Base-by-base conservation (phyloP, 92 coral and sea anemone species). In the Zoanthus gigantus region DNA sequence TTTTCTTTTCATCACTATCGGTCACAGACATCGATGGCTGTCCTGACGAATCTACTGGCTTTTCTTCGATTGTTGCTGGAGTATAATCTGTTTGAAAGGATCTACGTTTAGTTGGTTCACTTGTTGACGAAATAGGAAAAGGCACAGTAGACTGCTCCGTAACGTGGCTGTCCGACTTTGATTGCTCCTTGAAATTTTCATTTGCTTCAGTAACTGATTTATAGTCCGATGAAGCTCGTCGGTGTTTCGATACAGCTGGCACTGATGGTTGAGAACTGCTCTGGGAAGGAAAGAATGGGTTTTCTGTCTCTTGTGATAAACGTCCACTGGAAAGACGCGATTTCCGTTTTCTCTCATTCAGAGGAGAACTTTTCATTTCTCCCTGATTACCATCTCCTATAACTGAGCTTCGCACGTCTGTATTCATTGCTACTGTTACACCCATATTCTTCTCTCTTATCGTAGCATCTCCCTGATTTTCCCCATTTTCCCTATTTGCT, bases 241-340 rank as follows among this genome's bases (percentile, higher is more conserved):
- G 7, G 4, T 6, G 47, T 81, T 67, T 65, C 29, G 75, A 80
- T n/a, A 46, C 69, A 53, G 29, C 44, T 42, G 56, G 50, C 29
- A 14, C 46, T 28, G 74, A 44, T 3, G 17, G 74, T 18, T 16
- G 84, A 45, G 56, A 61, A 50, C 45, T 47, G 3, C 30, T 13
- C 11, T 80, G 50, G 50, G 85, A 61, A 11, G 58, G 58, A 47
- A 67, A 18, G 13, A 67, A 80, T 29, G 58, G 18, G 13, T 67
- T 80, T 80, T 47, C 73, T 14, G 42, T 17, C 23, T 80, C 60
- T 80, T 80, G 74, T 13, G 37, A 63, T 8, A 61, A 30, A 34
- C 18, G 46, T 17, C 18, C 84, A 79, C 48, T 56, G 61, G 66
- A 48, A 78, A 30, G 1, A 16, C 50, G 53, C 29, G 5, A 42